phyloP scores from a whole-genome alignment of 2,797 vertebrate species.

The Heliangelus exortis region DNA sequence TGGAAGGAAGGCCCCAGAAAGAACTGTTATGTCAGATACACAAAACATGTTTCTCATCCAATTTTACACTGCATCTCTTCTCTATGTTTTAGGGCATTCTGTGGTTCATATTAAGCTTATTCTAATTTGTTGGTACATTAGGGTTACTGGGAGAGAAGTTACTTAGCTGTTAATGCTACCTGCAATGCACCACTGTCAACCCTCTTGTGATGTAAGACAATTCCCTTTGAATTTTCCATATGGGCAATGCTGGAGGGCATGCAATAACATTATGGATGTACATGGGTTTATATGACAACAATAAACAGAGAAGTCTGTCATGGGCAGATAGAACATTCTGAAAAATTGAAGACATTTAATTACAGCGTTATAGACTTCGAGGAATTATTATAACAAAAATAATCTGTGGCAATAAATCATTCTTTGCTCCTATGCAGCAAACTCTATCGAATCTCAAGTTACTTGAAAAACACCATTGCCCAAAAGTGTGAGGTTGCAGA shows the following conservation, averaged over 20 bases:
- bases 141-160: neutral
- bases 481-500: neutral
- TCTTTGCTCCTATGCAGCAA: neutral
- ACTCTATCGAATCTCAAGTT: neutral
- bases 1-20: neutral
- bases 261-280: neutral
- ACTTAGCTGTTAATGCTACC: too few species aligned
- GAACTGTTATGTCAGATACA: neutral
- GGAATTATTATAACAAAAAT: neutral
- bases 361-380: neutral
- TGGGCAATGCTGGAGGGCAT: neutral
- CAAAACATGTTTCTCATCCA: neutral
- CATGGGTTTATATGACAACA: neutral
- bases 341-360: conserved; percentile 14
- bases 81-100: neutral
- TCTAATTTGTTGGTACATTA: neutral
- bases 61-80: neutral
- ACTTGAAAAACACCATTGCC: neutral
- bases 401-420: neutral
- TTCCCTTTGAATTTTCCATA: neutral
- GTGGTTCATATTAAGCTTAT: neutral
- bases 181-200: neutral
- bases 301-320: neutral
- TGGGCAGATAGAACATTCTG: neutral
- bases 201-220: neutral